Base-by-base conservation (phyloP, 2,797 vertebrate species). In the Chrosomus eos region DNA sequence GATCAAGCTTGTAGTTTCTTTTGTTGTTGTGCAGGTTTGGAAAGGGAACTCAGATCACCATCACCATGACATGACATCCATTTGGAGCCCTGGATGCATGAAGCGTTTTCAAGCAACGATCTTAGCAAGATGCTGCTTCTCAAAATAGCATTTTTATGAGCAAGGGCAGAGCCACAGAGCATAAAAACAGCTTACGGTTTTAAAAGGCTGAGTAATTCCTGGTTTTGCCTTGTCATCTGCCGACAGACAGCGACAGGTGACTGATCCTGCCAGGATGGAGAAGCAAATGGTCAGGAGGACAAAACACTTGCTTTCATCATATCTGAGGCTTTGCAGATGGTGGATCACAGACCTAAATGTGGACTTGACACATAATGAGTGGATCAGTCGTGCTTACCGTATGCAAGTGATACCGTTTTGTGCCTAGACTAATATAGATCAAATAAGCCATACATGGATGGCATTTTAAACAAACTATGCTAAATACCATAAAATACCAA, bases 181-280 rank as follows among this genome's bases (percentile, higher is more conserved):
- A 85, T 75, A 53, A 48, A 82, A 82, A 55, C 36, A 36, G 82
- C 76, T 88, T 87, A 85, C 23, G 45, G 45, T 86, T 83, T 82
- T 64, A 70, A 88, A 64, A 79, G 60, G 38, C 7, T 14, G n/a
- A 31, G 33, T 84, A 81, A 84, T 81, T 81, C 86, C 66, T 64
- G 64, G 36, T 74, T 62, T 66, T 83, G 23, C 53, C 31, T 18
- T 58, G 73, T 73, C 36, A 38, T 82, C 74, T 80, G 36, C 33
- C 18, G 31, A 82, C 66, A 81, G 60, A 70, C 76, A 72, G 80
- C 26, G 36, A 66, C 86, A 77, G 79, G 75, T 86, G 80, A 68
- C 55, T 86, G 89, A 84, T 87, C 77, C 81, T 80, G 38, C 67
- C 68, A 75, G 71, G 71, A 77, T 64, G 19, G 33, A 51, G 58